These are phyloP conservation scores for Notolepis coatsorum DNA, from an alignment of 2,797 vertebrate genomes.

Conservation along the genomic window DNA sequence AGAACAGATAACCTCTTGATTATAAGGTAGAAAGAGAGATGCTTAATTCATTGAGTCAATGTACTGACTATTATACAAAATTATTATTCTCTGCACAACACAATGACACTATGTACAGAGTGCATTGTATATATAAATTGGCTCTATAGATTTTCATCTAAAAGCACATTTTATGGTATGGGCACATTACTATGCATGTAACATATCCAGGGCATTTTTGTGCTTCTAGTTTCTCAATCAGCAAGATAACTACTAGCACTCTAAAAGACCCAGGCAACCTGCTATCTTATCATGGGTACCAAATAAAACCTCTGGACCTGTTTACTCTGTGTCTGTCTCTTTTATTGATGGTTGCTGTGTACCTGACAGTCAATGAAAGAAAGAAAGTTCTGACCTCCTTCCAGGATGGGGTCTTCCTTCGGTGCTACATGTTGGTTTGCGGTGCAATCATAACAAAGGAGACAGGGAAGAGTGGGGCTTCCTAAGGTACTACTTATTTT, in stretches of 20 bases:
- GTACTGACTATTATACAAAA: constrained; percentile 59
- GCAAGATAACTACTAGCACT: constrained; percentile 73
- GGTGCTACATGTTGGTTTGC: too few species aligned
- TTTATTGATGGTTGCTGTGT: constrained; percentile 10
- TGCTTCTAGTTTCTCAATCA: constrained; percentile 79
- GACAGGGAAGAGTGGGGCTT: neutral
- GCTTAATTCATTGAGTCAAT: constrained; percentile 59
- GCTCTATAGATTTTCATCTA: constrained; percentile 58
- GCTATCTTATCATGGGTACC: constrained; percentile 75
- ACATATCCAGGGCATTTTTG: constrained; percentile 80
- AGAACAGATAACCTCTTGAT: constrained; percentile 70
- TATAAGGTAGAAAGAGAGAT: constrained; percentile 66
- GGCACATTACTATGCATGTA: constrained; percentile 86
- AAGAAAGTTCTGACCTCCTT: too few species aligned
- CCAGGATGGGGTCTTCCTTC: neutral
- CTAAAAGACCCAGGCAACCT: constrained; percentile 74
- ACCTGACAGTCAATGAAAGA: too few species aligned
- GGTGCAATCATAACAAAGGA: neutral
- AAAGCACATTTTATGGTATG: constrained; percentile 78
- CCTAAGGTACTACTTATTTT: too few species aligned
- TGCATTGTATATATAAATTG: constrained; percentile 66
- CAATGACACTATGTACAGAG: constrained; percentile 58
- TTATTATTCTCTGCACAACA: constrained; percentile 68
- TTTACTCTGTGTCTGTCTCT: constrained; percentile 34
- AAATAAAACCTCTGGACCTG: constrained; percentile 77